Conservation (phyloP, 2,113 vertebrate species). For the Pteruthius melanotis region DNA sequence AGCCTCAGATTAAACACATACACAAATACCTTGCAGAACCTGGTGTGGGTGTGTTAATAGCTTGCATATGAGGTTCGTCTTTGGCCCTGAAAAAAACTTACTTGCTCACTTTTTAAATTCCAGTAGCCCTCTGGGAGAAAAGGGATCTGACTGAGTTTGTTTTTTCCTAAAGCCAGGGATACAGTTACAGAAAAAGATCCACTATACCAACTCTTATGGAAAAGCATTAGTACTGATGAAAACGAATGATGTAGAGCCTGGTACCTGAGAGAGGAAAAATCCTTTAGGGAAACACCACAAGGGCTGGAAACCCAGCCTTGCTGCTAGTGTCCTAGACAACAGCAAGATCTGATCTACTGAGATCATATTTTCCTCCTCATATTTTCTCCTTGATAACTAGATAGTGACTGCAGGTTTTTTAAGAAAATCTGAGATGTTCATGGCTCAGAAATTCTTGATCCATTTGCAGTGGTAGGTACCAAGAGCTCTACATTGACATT, state of each 20-base stretch:
- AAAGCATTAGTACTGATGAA: not conserved
- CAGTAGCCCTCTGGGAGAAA: not conserved
- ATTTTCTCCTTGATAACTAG: not conserved
- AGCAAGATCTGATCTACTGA: not conserved
- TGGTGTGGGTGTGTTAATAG: not conserved
- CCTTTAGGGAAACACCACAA: not conserved
- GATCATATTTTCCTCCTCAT: not conserved
- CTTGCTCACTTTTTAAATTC: not conserved
- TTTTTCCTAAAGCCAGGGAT: not conserved
- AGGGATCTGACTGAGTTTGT: not conserved
- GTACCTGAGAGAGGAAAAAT: not conserved
- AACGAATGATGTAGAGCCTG: not conserved
- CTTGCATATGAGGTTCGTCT: not conserved
- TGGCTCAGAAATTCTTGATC: not conserved
- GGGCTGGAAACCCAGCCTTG: not conserved
- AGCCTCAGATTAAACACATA: not conserved
- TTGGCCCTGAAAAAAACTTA: not conserved
- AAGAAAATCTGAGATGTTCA: not conserved
- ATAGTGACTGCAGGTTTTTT: not conserved
- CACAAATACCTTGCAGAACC: not conserved
- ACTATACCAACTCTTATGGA: not conserved
- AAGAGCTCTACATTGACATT: not conserved
- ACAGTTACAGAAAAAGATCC: not conserved
- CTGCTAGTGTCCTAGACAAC: not conserved
- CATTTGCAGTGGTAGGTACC: not conserved